Evolutionary conservation across 2,888 invertebrate species (phyloP).

Genomic region (Steinernema hermaphroditum): DNA sequence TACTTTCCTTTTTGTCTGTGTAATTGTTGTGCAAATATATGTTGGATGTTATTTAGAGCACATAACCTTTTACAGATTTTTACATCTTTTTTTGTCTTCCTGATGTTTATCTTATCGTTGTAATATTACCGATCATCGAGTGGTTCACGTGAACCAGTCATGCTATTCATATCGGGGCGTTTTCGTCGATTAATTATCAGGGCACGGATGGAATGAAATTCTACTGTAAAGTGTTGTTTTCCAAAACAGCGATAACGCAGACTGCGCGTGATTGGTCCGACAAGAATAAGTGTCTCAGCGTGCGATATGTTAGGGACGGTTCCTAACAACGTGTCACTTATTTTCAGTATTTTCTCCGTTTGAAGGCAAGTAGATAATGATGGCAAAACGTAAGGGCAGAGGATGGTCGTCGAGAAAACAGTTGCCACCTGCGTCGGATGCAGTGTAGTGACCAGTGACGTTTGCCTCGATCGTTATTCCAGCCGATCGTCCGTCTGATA

Average conservation of each 20-base stretch:
- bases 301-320: neutral
- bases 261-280: slow-evolving; percentile 24
- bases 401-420: slow-evolving; percentile 5
- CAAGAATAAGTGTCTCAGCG: neutral
- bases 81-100: too few species aligned
- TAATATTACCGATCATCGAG: too few species aligned
- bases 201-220: neutral
- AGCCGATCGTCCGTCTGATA: too few species aligned
- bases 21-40: too few species aligned
- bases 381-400: neutral
- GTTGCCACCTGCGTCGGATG: slow-evolving; percentile 12
- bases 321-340: too few species aligned
- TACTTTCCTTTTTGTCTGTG: too few species aligned
- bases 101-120: too few species aligned
- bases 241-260: neutral
- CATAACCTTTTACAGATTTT: too few species aligned
- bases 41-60: too few species aligned
- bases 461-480: too few species aligned
- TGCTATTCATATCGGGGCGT: neutral
- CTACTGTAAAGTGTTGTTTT: slow-evolving; percentile 8
- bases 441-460: neutral
- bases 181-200: neutral
- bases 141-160: too few species aligned
- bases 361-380: neutral
- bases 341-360: too few species aligned